Percentiles rank a stretch among this genome's conserved stretches.
These are phyloP conservation scores for Amiota minor DNA, from an alignment of 2,888 invertebrate species.

Conservation along the genomic window DNA sequence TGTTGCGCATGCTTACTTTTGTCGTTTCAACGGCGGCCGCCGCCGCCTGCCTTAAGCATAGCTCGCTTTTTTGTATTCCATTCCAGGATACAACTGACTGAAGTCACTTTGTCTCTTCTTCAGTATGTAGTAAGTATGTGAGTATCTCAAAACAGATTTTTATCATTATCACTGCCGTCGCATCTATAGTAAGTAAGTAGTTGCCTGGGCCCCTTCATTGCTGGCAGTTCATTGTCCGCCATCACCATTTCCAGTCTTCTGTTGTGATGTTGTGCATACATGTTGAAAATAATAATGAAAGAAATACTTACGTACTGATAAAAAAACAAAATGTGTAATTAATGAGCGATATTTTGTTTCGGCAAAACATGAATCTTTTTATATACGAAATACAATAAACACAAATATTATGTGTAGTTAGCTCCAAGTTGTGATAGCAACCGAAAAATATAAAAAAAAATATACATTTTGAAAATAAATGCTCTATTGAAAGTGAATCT, in stretches of 20 bases:
- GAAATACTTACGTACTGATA: conserved; percentile 9
- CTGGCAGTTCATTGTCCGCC: conserved; percentile 33
- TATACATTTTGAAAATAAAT: background rate
- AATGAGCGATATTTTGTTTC: conserved; percentile 18
- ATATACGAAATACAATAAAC: background rate
- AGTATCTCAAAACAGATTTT: conserved; percentile 26
- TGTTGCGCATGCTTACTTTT: background rate
- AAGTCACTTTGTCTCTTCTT: no score
- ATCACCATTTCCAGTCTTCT: background rate
- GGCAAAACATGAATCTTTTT: background rate
- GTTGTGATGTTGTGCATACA: background rate
- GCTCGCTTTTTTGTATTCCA: background rate
- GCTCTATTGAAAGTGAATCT: conserved; percentile 20
- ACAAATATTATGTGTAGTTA: background rate
- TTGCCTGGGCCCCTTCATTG: conserved; percentile 7
- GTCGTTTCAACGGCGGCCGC: background rate
- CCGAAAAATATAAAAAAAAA: background rate
- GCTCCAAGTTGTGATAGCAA: background rate
- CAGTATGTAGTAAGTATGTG: background rate
- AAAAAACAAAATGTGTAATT: conserved; percentile 13
- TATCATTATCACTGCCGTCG: conserved; percentile 34
- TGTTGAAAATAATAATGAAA: background rate
- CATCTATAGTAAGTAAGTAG: no score
- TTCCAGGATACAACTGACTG: background rate
- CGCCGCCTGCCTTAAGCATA: no score